Conservation (phyloP, 2,888 invertebrate genomes). For the Coecobrya sp. region DNA sequence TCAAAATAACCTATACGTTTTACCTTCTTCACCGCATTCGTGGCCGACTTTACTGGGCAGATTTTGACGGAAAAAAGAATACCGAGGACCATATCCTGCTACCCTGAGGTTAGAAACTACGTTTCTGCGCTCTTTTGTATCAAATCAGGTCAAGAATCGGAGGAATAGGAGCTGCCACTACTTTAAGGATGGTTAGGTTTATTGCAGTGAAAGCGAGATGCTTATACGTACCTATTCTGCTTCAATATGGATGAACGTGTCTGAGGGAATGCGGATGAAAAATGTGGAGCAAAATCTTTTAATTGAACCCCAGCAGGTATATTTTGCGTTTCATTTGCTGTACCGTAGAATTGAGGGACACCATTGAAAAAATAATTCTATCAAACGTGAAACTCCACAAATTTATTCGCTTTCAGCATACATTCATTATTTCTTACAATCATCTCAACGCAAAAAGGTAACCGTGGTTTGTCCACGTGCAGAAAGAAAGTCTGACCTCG, state of each 20-base stretch:
- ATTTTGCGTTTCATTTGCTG: too few relatives aligned
- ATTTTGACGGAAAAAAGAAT: background rate
- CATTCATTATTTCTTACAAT: too few relatives aligned
- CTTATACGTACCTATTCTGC: background rate
- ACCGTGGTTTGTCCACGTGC: background rate
- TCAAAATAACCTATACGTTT: constrained; percentile 39
- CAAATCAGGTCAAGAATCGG: constrained; percentile 49
- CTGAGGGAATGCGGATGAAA: constrained; percentile 10
- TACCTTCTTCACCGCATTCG: constrained; percentile 5
- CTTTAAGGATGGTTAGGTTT: background rate
- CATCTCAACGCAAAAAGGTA: background rate
- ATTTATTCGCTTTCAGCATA: too few relatives aligned
- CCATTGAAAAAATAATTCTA: too few relatives aligned
- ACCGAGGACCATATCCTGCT: background rate
- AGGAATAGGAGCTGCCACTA: background rate
- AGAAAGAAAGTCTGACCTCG: constrained; percentile 21
- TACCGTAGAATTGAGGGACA: too few relatives aligned
- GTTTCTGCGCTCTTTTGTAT: background rate
- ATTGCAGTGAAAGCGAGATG: background rate
- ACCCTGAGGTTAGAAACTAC: too few relatives aligned
- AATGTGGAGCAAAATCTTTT: background rate
- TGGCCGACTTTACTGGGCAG: background rate
- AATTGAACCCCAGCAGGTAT: background rate
- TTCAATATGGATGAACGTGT: background rate
- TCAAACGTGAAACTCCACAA: too few relatives aligned